Evolutionary conservation across 1,140 invertebrate species (phyloP).

Genomic region (Rhagoletis pomonella): DNA sequence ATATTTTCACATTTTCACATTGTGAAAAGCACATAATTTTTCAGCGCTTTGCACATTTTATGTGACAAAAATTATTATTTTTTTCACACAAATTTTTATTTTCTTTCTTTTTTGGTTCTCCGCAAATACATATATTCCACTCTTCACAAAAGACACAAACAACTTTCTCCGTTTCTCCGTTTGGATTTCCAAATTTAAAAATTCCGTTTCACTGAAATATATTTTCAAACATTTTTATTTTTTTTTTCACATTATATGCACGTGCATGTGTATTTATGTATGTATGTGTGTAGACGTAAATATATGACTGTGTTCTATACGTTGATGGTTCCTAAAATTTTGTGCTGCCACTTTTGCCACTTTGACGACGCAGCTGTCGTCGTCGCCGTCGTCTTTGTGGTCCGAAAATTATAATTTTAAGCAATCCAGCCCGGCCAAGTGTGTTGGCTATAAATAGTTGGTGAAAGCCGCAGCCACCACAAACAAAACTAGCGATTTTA

Average conservation of each 20-base stretch:
- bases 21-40: constrained; percentile 35
- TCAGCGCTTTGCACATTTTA: constrained; percentile 34
- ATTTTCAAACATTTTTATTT: constrained; percentile 5
- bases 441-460: constrained; percentile 40
- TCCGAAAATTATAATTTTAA: constrained; percentile 26
- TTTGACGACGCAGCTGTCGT: constrained; percentile 48
- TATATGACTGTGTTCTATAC: background rate
- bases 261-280: background rate
- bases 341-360: constrained; percentile 26
- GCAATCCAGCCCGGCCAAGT: constrained; percentile 49
- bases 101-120: constrained; percentile 17
- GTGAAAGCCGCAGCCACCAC: constrained; percentile 15
- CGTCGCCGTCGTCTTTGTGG: constrained; percentile 41
- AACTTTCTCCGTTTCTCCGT: constrained; percentile 45
- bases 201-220: constrained; percentile 41
- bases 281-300: background rate
- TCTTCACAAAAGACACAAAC: constrained; percentile 20
- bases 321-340: constrained; percentile 41
- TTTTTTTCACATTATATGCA: constrained; percentile 3
- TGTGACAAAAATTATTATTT: constrained; percentile 48
- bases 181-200: constrained; percentile 52
- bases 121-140: constrained; percentile 33
- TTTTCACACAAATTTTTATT: background rate
- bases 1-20: constrained; percentile 46
- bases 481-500: constrained; percentile 19